Evolutionary conservation across 2,888 invertebrate species (phyloP), one percentile per base, ranked within the genome.

Genomic region (Corbicula japonica): DNA sequence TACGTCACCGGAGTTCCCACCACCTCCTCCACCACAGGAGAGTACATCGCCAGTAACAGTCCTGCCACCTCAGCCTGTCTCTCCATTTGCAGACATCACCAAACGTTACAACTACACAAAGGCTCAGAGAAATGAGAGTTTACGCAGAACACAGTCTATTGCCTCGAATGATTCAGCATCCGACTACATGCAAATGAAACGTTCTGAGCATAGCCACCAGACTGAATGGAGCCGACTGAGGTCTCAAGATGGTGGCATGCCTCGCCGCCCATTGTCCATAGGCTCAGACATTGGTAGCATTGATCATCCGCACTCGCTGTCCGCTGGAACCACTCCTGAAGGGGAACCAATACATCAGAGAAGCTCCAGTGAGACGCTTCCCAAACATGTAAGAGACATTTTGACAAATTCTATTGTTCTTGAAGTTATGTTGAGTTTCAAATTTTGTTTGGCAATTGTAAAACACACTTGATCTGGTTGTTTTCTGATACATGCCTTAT

Each of bases 211-310:
- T 12, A 63, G 76, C 34, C 82, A 86, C 52, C 88, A 87, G 73
- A 90, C 90, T 0, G 90, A 91, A 62, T 91, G 90, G 90, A 89
- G 88, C 62, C 76, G 87, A 32, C 82, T 91, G 26, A 72, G 90
- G 34, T 86, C 88, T 4, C 88, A 88, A 46, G 87, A 83, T 10
- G 72, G 77, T 5, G 69, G 30, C 12, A 23, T 56, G 10, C 76
- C 83, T 12, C 72, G 69, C 18, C 72, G 86, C 10, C 87, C 87
- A 5, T 77, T 79, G 41, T 87, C 87, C n/a, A 81, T 86, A 28
- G 85, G 87, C 5, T 86, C 86, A 8, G 87, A 87, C 66, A 76
- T 84, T n/a, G 70, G 78, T 26, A 54, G 73, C 0, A 71, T 78
- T 23, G 85, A 87, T 38, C 71, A 73, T 0, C 76, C 26, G 12